Conservation (phyloP, 2,797 vertebrate genomes). For the Hydrolagus colliei region DNA sequence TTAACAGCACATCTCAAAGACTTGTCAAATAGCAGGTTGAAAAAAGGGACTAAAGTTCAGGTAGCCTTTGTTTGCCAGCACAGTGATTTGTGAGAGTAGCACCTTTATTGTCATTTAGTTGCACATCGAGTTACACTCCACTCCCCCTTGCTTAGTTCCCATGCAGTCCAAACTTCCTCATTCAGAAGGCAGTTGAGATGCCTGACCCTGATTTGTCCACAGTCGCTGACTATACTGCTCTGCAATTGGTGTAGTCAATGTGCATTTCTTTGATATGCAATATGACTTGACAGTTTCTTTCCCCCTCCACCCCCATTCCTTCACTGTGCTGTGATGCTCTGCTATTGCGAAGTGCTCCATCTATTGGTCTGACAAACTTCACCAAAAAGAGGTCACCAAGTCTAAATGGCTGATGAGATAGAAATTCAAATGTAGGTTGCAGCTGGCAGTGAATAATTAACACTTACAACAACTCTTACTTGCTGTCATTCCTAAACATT, state of each 20-base stretch:
- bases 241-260: no score
- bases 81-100: neutral
- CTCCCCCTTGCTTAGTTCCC: neutral
- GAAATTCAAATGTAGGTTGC: conserved; percentile 24
- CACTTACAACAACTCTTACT: neutral
- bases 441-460: neutral
- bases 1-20: neutral
- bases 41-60: neutral
- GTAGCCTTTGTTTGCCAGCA: no score
- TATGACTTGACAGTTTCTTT: no score
- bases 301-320: no score
- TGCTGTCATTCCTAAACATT: neutral
- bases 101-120: neutral
- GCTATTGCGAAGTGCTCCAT: neutral
- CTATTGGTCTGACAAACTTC: neutral
- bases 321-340: neutral
- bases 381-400: neutral
- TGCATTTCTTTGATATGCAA: no score
- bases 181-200: neutral
- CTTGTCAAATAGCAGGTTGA: neutral
- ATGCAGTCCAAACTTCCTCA: neutral
- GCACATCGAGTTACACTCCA: neutral
- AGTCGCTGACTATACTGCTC: no score
- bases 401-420: conserved; percentile 5
- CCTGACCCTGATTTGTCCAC: no score